Conservation (phyloP, 2,888 invertebrate genomes). For the Epinotia demarniana region DNA sequence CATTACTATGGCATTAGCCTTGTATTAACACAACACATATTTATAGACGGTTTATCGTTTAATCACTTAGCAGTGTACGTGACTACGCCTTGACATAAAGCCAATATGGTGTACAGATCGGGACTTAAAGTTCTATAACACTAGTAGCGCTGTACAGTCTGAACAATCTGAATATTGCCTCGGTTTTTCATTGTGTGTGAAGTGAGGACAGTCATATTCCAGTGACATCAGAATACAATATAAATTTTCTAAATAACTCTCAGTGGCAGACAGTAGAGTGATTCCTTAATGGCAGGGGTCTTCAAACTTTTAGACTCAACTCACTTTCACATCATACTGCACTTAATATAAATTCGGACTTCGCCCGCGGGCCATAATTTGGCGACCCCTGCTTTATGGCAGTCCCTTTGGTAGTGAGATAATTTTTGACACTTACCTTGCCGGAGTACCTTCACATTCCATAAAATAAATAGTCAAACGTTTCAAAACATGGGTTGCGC, state of each 20-base stretch:
- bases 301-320: no score
- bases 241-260: conserved; percentile 2
- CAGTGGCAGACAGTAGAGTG: conserved; percentile 13
- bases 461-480: no score
- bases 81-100: conserved; percentile 12
- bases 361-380: no score
- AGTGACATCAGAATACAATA: not conserved
- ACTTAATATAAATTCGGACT: no score
- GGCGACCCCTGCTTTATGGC: not conserved
- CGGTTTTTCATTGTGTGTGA: no score
- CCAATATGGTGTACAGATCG: conserved; percentile 10
- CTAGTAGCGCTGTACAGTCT: not conserved
- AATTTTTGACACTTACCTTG: not conserved
- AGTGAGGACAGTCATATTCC: not conserved
- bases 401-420: not conserved
- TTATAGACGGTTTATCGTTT: conserved; percentile 36
- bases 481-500: no score
- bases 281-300: conserved; percentile 10
- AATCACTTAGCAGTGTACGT: conserved; percentile 38
- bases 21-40: conserved; percentile 26
- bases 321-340: no score
- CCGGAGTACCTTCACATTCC: not conserved
- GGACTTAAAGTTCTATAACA: conserved; percentile 1
- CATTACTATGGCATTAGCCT: conserved; percentile 11
- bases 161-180: not conserved